Evolutionary conservation across 53 echinoderm and acorn worm genomes (phyloP), one percentile per base, ranked within the genome.

Genomic region (Arbacia lixula): DNA sequence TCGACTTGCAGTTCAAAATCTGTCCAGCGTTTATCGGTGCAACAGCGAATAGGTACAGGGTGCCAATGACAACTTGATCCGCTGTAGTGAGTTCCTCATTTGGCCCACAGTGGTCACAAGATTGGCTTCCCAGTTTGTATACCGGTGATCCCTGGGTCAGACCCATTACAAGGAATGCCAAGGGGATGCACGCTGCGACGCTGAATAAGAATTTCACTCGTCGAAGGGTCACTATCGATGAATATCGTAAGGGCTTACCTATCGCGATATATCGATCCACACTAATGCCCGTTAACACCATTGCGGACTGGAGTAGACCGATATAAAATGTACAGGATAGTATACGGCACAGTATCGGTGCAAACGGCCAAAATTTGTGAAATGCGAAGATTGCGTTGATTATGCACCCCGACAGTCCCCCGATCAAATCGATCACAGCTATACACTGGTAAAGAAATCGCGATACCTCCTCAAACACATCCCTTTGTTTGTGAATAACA

Each of bases 221-320:
- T 2, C 42, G 20, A 8, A 21, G 24, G 0, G 69, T 69, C 10
- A 69, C 43, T 20, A 69, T 36, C 19, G 69, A 21, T 12, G 20
- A 27, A 26, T 69, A 42, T 21, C 43, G 69, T 19, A 69, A 40
- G 36, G 69, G 69, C 25, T 21, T 69, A 26, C 69, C 41, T 5
- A 69, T 25, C 20, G 46, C 69, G 20, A 69, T 69, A 21, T 69
- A 69, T 25, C 69, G 46, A 25, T 42, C 69, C 3, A 69, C 37
- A 41, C 42, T 69, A 6, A 69, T 40, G 41, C 39, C 35, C 12
- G 24, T 39, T 40, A 69, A 14, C 22, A 69, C 14, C 42, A 41
- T 69, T 2, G 22, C 37, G 20, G 69, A 69, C 3, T 4, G 9
- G 20, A 6, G 6, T 41, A 41, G 11, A 5, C 6, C 38, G 8